A percentile compares a stretch with the other conserved stretches of the same genome.
phyloP scores from a whole-genome alignment of 2,888 invertebrate species.

The Thecophora atra region DNA sequence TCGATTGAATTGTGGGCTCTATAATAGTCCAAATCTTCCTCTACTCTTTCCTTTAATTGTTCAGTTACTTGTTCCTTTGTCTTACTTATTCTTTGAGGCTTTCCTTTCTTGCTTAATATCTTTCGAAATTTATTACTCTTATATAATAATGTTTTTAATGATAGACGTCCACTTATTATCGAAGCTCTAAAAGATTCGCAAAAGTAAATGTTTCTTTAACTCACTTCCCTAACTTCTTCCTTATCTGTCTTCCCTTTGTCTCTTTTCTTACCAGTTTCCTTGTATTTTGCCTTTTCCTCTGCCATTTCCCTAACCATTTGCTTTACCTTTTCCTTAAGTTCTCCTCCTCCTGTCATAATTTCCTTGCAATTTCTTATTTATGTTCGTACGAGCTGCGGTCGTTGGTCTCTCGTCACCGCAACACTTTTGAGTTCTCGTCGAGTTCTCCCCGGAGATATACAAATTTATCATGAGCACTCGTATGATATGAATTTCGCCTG shows the following conservation, averaged over 20 bases:
- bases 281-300: no score
- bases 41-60: no score
- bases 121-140: background rate
- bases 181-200: background rate
- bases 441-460: background rate
- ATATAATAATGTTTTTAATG: background rate
- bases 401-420: background rate
- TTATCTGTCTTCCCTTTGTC: background rate
- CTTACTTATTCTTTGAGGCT: no score
- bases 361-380: no score
- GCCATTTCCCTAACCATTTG: no score
- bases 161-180: background rate
- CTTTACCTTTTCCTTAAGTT: no score
- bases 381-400: background rate
- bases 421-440: conserved; percentile 18
- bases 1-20: no score
- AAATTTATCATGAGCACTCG: background rate
- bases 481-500: conserved; percentile 16
- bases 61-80: no score
- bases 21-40: no score
- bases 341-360: no score
- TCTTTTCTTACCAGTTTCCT: background rate
- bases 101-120: no score
- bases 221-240: background rate
- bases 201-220: background rate